Evolutionary conservation across 1,140 invertebrate species (phyloP).

Genomic region (Sminthurides bifidus): DNA sequence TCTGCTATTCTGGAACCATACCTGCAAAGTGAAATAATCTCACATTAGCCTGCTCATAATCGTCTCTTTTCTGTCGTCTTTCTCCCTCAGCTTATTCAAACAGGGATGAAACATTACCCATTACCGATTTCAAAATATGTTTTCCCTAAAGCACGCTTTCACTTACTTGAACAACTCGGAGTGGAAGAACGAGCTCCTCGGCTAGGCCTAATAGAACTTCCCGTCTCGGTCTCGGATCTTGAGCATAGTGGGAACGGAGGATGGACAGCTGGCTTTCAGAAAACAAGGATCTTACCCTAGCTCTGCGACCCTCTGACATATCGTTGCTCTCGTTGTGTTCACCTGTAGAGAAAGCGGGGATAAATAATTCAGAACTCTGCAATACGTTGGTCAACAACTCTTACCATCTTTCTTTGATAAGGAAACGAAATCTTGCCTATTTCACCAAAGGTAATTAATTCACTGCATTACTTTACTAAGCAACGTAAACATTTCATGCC

Average conservation of each 20-base stretch:
- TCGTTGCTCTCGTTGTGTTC: slow-evolving; percentile 30
- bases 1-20: slow-evolving; percentile 96
- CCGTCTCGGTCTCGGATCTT: slow-evolving; percentile 82
- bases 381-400: background rate
- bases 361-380: background rate
- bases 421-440: too few relatives aligned
- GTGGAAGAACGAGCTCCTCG: slow-evolving; percentile 74
- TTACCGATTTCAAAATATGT: too few relatives aligned
- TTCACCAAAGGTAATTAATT: too few relatives aligned
- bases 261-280: slow-evolving; percentile 83
- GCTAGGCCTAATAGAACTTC: slow-evolving; percentile 84
- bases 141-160: too few relatives aligned
- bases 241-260: slow-evolving; percentile 72
- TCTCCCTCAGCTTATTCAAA: too few relatives aligned
- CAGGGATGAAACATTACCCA: too few relatives aligned
- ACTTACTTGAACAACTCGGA: slow-evolving; percentile 80
- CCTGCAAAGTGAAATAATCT: slow-evolving; percentile 33
- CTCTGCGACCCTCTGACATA: slow-evolving; percentile 50
- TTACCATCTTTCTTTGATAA: background rate
- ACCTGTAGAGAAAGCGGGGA: slow-evolving; percentile 11
- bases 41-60: too few relatives aligned
- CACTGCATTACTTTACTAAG: too few relatives aligned
- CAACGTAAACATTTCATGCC: too few relatives aligned
- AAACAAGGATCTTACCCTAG: slow-evolving; percentile 77
- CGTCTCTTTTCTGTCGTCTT: too few relatives aligned